Evolutionary conservation across 2,797 vertebrate genomes (phyloP), one percentile per base, ranked within the genome.

Genomic region (Leuciscus waleckii): DNA sequence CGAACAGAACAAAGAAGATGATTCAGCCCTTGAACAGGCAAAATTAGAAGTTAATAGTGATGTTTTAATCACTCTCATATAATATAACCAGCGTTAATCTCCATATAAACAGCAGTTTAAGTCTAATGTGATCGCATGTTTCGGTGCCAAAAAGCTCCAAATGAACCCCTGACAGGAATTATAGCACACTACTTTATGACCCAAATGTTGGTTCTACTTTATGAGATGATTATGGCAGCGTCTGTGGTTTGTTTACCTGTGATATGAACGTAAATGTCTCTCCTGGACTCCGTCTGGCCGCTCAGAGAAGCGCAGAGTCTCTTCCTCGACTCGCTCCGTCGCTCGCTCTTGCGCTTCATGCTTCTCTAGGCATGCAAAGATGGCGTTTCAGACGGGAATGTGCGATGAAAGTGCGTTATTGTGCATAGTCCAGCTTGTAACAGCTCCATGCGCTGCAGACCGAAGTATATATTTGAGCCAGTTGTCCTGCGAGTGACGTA

Each of bases 261-360:
- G 92, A 96, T 94, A 86, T 91, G 90, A 88, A 94, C 92, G 94
- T 94, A 94, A 93, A 95, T 90, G 90, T 95, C 95, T 51, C 92
- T 88, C 89, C 85, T 90, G 85, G 91, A 91, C 93, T 93, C 94
- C 92, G 92, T 94, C 94, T 93, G 93, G 63, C 92, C 92, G 91
- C 92, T 90, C 83, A 81, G 92, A 81, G 93, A 93, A 83, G 94
- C 91, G 85, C 94, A 93, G 88, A 94, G 93, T 87, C 94, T 95
- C 87, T 95, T 96, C 88, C 93, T 94, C 83, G 93, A 92, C 91
- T 95, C 96, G 54, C 89, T 85, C 92, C 95, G 93, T 68, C 93
- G 92, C 88, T 96, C 95, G 92, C 93, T 93, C 90, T 95, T 96
- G 90, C 96, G 95, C 90, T 96, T 96, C 96, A 96, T 96, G 78